phyloP scores from a whole-genome alignment of 2,113 vertebrate genomes.

The Ornithorhynchus anatinus region DNA sequence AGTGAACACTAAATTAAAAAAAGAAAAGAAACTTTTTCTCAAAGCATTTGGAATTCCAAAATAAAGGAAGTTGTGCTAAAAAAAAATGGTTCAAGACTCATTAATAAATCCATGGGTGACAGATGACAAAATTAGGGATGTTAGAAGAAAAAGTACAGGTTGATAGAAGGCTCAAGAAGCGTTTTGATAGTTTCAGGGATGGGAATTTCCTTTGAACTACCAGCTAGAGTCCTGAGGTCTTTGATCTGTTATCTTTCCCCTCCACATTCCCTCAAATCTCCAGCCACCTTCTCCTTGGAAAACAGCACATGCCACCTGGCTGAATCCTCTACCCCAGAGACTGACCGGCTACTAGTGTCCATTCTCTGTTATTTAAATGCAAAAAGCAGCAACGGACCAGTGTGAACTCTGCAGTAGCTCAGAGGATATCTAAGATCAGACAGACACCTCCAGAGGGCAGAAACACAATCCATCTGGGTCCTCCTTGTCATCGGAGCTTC shows the following conservation, averaged over 20 bases:
- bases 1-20: too few species aligned
- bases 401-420: background rate
- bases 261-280: background rate
- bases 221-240: background rate
- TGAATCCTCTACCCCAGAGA: background rate
- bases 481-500: slow-evolving; percentile 16
- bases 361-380: slow-evolving; percentile 14
- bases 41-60: too few species aligned
- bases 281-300: background rate
- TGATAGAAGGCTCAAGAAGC: too few species aligned
- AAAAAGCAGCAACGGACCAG: background rate
- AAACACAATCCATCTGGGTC: slow-evolving; percentile 3
- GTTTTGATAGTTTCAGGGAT: too few species aligned
- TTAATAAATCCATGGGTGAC: too few species aligned
- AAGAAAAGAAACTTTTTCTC: too few species aligned
- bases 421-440: slow-evolving; percentile 10
- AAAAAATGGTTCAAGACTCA: too few species aligned
- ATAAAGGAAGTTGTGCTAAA: too few species aligned
- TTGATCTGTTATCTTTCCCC: background rate
- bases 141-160: too few species aligned
- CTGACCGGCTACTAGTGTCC: background rate
- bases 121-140: too few species aligned
- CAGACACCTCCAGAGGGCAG: slow-evolving; percentile 9
- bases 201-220: too few species aligned
- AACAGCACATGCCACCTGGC: fast-evolving